Base-by-base conservation (phyloP, 2,888 invertebrate species). In the Yponomeuta plumbellus region DNA sequence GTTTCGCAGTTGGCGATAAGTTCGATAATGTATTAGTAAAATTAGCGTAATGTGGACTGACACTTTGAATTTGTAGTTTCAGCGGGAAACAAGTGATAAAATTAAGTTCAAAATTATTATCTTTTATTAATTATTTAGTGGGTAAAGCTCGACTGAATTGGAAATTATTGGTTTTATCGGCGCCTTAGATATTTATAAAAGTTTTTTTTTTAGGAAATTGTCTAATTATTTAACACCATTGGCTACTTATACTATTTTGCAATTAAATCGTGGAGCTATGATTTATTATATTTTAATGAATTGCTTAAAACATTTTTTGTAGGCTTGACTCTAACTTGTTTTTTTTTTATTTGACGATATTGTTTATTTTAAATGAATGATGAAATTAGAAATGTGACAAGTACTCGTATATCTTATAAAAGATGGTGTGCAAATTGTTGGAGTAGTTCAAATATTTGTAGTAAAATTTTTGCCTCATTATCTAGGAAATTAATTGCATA, bases 361-460 rank as follows among this genome's bases (percentile, higher is more conserved):
- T 39, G n/a, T 40, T 64, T 20, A 52, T 40, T 44, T 44, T 44
- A 22, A 67, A 44, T 39, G 5, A 26, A 59, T n/a, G 11, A 58
- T 34, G 34, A 64, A 58, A 39, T 58, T 57, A 20, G 21, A 59
- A 66, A 66, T 66, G 11, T 58, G 57, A 57, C 56, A 21, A 71
- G 77, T 76, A n/a, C n/a, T n/a, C n/a, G n/a, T n/a, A 79, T 80
- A 73, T 79, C 76, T 77, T 77, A 78, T 78, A 80, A 76, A 77
- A 76, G 22, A 10, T 52, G 23, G 22, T 56, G 57, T 65, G 76
- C 73, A 76, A 76, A 76, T 75, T 76, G 74, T 81, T 79, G 77
- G 79, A 78, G 84, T 88, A 87, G 86, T 83, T 82, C 75, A 86
- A 85, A 85, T 86, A 83, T 52, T 86, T 82, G 77, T 86, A 86